These are phyloP conservation scores for Tryphoninae sp. DNA, from an alignment of 2,888 invertebrate genomes.

Conservation along the genomic window DNA sequence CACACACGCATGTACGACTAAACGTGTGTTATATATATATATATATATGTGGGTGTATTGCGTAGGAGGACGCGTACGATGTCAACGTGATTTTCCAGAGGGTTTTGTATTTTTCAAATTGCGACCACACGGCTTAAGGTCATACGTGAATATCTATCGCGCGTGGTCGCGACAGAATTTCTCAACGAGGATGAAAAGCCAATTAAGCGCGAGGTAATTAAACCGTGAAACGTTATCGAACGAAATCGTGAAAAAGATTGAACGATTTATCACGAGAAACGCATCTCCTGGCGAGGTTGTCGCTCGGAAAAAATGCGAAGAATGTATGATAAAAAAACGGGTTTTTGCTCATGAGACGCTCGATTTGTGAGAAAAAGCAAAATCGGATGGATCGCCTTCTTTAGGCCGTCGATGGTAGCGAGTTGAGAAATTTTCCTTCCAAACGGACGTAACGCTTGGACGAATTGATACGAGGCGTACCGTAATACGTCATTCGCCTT, in stretches of 20 bases:
- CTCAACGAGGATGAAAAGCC: too few relatives aligned
- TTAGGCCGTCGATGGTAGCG: not conserved
- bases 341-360: constrained; percentile 3
- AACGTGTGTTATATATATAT: not conserved
- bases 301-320: not conserved
- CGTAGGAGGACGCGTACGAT: not conserved
- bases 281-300: not conserved
- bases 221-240: too few relatives aligned
- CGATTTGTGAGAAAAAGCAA: constrained; percentile 21
- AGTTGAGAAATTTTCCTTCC: constrained; percentile 29
- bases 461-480: constrained; percentile 31
- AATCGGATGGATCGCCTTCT: not conserved
- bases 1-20: not conserved
- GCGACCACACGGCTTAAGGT: not conserved
- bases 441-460: constrained; percentile 32
- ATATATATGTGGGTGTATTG: not conserved
- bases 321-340: not conserved
- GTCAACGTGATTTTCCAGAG: constrained; percentile 28
- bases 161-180: too few relatives aligned
- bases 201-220: too few relatives aligned
- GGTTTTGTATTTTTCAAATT: not conserved
- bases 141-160: too few relatives aligned
- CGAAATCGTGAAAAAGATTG: not conserved
- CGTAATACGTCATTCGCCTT: constrained; percentile 6
- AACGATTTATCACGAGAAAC: too few relatives aligned